Evolutionary conservation across 92 coral and sea anemone genomes (phyloP), one percentile per base, ranked within the genome.

Genomic region (Bergia puertoricense): DNA sequence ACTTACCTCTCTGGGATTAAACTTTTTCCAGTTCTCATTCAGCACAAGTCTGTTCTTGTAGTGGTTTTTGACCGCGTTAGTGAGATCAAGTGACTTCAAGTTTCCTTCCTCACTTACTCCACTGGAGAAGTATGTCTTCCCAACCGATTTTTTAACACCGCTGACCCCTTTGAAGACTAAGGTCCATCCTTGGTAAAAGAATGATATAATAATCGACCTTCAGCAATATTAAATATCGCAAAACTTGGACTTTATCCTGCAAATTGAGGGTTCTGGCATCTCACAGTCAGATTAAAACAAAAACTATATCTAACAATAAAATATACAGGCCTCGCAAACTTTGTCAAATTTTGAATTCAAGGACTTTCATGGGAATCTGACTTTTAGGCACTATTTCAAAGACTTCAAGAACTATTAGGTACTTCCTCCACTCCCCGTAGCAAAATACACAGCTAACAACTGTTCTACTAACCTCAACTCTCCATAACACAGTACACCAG

Each of bases 21-120:
- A 79, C 20, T 79, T 37, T 66, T 22, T 22, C 89, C 89, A 90
- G 67, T 86, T 81, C 23, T 37, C 43, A 56, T 81, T 68, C 77
- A 73, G 38, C 45, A 90, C 77, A 42, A 86, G 81, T 85, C 92
- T 79, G 82, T 79, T 90, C 75, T 86, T 90, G 86, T 90, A 90
- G 66, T 79, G 81, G 50, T 50, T 40, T 3, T 59, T 74, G 2
- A 50, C 41, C 18, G 50, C 36, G 77, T 86, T 90, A 1, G 90
- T 86, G 76, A 85, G 62, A 69, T 86, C 92, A 42, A 90, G 86
- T 30, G 92, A 79, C 23, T 37, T 46, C 76, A 85, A 9, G 38
- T 67, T 39, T 5, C 37, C 36, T 41, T 90, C 92, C 38, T 48
- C 59, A 46, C 65, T 77, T 39, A 85, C 78, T 3, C 45, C 50